Evolutionary conservation across 1,140 invertebrate genomes (phyloP).

Genomic region (Lepidotrigona ventralis): DNA sequence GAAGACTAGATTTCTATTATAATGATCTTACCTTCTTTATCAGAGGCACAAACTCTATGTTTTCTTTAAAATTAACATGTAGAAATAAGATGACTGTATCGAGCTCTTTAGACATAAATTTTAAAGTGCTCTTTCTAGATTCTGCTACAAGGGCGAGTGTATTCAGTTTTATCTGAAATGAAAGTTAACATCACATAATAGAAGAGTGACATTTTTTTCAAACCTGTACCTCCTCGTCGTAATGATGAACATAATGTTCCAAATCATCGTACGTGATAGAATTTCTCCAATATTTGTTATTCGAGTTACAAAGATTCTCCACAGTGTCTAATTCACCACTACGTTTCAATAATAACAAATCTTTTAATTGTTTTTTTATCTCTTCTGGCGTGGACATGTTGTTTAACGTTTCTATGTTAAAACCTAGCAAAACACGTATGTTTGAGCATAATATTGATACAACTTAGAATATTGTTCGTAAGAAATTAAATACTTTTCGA

Average conservation of each 20-base stretch:
- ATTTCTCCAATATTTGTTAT: slow-evolving; percentile 23
- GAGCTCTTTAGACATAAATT: slow-evolving; percentile 83
- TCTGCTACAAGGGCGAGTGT: slow-evolving; percentile 87
- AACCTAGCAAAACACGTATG: background rate
- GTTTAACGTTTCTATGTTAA: background rate
- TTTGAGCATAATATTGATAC: too few species aligned
- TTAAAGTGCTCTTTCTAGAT: slow-evolving; percentile 87
- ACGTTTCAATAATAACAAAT: slow-evolving; percentile 59
- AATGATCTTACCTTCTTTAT: slow-evolving; percentile 82
- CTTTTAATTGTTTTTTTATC: slow-evolving; percentile 28
- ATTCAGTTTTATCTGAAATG: slow-evolving; percentile 75
- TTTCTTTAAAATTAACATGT: slow-evolving; percentile 86
- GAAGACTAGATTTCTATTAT: background rate
- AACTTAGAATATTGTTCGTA: too few species aligned
- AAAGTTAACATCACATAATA: background rate
- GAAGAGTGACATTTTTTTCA: too few species aligned
- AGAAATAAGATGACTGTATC: slow-evolving; percentile 85
- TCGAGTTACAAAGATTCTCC: slow-evolving; percentile 49
- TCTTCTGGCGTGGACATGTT: slow-evolving; percentile 14
- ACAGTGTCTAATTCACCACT: slow-evolving; percentile 63
- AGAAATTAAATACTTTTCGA: too few species aligned
- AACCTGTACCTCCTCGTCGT: slow-evolving; percentile 22
- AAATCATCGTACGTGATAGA: slow-evolving; percentile 22
- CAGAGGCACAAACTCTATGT: slow-evolving; percentile 82
- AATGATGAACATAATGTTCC: slow-evolving; percentile 13